Percentiles rank a stretch among this genome's conserved stretches.
Evolutionary conservation across 2,113 vertebrate species (phyloP).

Genomic region (Gallinago media): DNA sequence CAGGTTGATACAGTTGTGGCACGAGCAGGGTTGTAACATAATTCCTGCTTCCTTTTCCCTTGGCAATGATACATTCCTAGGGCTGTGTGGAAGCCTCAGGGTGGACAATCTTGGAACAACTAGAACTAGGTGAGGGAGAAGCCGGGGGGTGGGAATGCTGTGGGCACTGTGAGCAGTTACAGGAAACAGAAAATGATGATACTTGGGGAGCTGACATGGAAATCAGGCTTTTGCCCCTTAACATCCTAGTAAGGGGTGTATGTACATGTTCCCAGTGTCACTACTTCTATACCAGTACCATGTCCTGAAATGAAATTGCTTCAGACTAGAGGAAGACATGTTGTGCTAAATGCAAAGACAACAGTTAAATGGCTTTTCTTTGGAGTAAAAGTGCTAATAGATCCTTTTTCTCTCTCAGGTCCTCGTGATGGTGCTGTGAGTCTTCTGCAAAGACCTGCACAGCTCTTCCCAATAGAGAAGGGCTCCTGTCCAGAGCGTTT

Average conservation of each 20-base stretch:
- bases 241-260: fast-evolving
- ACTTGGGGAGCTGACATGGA: neutral
- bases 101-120: neutral
- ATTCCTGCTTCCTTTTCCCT: neutral
- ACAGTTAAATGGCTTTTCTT: neutral
- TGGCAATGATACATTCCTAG: neutral
- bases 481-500: neutral
- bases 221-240: neutral
- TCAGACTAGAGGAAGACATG: no score
- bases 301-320: no score
- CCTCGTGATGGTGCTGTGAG: neutral
- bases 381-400: neutral
- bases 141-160: neutral
- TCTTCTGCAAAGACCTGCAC: neutral
- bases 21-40: neutral
- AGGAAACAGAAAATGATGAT: neutral
- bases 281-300: neutral
- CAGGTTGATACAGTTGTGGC: fast-evolving
- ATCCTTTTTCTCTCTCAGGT: neutral
- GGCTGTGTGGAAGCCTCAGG: neutral
- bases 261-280: fast-evolving
- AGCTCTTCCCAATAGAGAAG: neutral
- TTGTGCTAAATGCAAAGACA: neutral
- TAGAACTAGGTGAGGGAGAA: no score
- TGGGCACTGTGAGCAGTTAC: fast-evolving